Base-by-base conservation (phyloP, 2,797 vertebrate genomes). In the Halcyon leucocephala region DNA sequence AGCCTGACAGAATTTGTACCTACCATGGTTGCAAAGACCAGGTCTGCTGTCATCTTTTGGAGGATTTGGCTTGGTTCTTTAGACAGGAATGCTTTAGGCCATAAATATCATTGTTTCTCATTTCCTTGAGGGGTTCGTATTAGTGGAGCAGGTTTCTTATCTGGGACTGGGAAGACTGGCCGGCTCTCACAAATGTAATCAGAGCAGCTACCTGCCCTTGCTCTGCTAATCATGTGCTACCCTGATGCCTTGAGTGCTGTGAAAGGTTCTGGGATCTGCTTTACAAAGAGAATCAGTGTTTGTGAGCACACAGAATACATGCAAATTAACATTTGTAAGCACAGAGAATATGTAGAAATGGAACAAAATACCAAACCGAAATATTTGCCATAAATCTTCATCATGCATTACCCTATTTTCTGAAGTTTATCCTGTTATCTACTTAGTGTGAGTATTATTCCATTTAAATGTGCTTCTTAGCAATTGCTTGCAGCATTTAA, bases 351-450 rank as follows among this genome's bases (percentile, higher is more conserved):
- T 9, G 14, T 48, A 58, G 72, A 94, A 78, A 72, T 24, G 21
- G 46, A 94, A 76, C n/a, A 54, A 93, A 93, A 82, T 35, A 62
- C 55, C 19, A 33, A 33, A 39, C 62, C 39, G 24, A 92, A 96
- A 82, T 85, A 87, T 86, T 87, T 41, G 55, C 78, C 3, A 0
- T 82, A 88, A 82, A 93, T 92, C 82, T 80, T 92, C 72, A 78
- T 80, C 86, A 24, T 35, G 73, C 22, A 10, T 88, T 89, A 82
- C 77, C 72, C 52, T 44, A 15, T 92, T 91, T 91, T 73, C 64
- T 48, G 74, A 82, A 92, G 86, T 97, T 95, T 94, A 91, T 97
- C 91, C 91, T 71, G 87, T 91, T 96, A 97, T 78, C 93, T 95
- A 17, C 76, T 95, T 93, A 86, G 82, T 71, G 67, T 65, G 82